Base-by-base conservation (phyloP, 2,113 vertebrate genomes). In the Myanophis thanlyinensis region DNA sequence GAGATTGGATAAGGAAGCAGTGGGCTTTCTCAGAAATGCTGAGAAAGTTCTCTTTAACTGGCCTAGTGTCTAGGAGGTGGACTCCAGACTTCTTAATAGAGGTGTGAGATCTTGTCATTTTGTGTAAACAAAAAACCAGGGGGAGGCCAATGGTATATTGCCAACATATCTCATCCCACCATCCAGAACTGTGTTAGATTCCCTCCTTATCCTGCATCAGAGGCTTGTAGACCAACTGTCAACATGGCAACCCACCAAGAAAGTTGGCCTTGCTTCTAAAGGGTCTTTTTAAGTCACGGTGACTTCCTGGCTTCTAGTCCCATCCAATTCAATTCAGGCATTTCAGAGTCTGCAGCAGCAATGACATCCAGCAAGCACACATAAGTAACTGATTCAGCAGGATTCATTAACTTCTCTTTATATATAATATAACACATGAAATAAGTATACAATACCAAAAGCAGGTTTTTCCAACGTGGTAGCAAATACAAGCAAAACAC, bases 301-400 rank as follows among this genome's bases (percentile, higher is more conserved):
- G 48, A 0, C 0, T 89, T 52, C 30, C 46, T 23, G 48, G 0
- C 0, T 89, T 89, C 35, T 67, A 15, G 47, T 87, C 95, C 95
- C 94, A 27, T 91, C 92, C 93, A 92, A 93, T 93, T 96, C 89
- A 7, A 87, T 18, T 51, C 90, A 27, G 90, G 40, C n/a, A n/a
- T n/a, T n/a, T n/a, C n/a, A n/a, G n/a, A n/a, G n/a, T n/a, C n/a
- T n/a, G n/a, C n/a, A n/a, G n/a, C n/a, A n/a, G n/a, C n/a, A n/a
- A n/a, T n/a, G n/a, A n/a, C n/a, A n/a, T n/a, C n/a, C n/a, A n/a
- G n/a, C n/a, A n/a, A n/a, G n/a, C n/a, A n/a, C n/a, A n/a, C n/a
- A n/a, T n/a, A n/a, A n/a, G n/a, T n/a, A n/a, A n/a, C n/a, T n/a
- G n/a, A n/a, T n/a, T n/a, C n/a, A n/a, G n/a, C n/a, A n/a, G n/a